Percentiles rank a stretch among this genome's conserved stretches.
Conservation (phyloP, 2,888 invertebrate species). For the Scaptomyza reducta region DNA sequence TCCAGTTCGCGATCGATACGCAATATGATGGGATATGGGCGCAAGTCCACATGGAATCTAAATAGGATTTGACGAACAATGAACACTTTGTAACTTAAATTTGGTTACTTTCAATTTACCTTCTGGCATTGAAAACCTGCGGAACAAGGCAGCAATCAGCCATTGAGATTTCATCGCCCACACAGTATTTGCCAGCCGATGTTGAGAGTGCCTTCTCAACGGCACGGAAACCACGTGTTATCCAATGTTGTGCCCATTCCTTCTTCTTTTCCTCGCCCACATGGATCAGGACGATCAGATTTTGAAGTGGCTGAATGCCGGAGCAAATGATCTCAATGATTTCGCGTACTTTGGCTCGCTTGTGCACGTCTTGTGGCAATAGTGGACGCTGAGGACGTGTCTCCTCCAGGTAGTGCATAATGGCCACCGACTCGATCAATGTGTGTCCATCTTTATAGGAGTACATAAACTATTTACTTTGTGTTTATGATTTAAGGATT, state of each 20-base stretch:
- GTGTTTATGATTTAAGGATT: too few species aligned
- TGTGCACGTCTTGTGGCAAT: slow-evolving; percentile 94
- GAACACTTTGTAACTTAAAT: background rate
- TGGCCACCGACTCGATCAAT: slow-evolving; percentile 90
- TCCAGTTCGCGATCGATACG: slow-evolving; percentile 94
- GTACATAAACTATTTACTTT: background rate
- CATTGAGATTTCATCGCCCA: slow-evolving; percentile 96
- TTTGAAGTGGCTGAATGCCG: slow-evolving; percentile 98
- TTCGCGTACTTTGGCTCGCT: slow-evolving; percentile 95
- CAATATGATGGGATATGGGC: slow-evolving; percentile 94
- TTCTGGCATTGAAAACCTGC: slow-evolving; percentile 96
- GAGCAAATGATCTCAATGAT: slow-evolving; percentile 96
- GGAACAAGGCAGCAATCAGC: slow-evolving; percentile 98
- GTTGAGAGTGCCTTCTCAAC: slow-evolving; percentile 93
- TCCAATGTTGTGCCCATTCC: slow-evolving; percentile 97
- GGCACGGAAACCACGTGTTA: slow-evolving; percentile 94
- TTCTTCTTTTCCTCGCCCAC: slow-evolving; percentile 95
- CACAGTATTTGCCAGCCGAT: slow-evolving; percentile 95
- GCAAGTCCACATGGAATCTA: slow-evolving; percentile 96
- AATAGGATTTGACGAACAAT: background rate
- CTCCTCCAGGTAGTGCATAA: slow-evolving; percentile 98
- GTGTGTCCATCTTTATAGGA: slow-evolving; percentile 88
- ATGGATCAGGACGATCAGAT: slow-evolving; percentile 93
- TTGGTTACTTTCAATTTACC: slow-evolving; percentile 85
- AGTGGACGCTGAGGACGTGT: slow-evolving; percentile 93